Evolutionary conservation across 1,140 invertebrate species (phyloP).

Genomic region (Drosophila guanche): DNA sequence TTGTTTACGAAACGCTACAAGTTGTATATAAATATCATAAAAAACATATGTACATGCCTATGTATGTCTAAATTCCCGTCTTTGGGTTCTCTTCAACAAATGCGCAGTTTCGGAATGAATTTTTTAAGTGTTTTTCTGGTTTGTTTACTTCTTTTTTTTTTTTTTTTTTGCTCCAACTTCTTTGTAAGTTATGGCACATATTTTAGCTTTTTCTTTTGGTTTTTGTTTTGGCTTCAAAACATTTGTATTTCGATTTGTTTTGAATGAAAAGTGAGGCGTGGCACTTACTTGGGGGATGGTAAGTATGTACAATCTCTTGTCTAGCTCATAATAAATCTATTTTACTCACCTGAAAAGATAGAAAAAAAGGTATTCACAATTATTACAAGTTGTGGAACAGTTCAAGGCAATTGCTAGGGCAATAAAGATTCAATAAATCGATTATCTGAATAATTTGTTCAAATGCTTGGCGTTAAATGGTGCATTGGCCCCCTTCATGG

Average conservation of each 20-base stretch:
- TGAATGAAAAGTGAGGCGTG: too few species aligned
- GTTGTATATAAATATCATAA: conserved; percentile 37
- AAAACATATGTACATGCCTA: conserved; percentile 8
- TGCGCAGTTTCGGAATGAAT: conserved; percentile 57
- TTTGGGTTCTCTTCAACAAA: conserved; percentile 19
- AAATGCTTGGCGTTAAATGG: too few species aligned
- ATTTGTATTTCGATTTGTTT: too few species aligned
- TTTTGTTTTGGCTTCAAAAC: too few species aligned
- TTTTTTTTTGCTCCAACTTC: neutral
- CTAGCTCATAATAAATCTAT: conserved; percentile 9
- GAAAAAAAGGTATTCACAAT: conserved; percentile 2
- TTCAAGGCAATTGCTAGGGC: neutral
- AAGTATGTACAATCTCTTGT: neutral
- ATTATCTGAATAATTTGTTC: too few species aligned
- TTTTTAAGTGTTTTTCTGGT: conserved; percentile 4
- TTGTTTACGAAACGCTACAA: conserved; percentile 56
- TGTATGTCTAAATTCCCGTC: conserved; percentile 21
- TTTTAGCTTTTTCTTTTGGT: neutral
- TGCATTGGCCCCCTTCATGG: too few species aligned
- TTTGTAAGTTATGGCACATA: conserved; percentile 41
- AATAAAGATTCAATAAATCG: too few species aligned
- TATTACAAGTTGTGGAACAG: neutral
- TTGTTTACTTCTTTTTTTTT: conserved; percentile 6
- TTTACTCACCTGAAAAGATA: conserved; percentile 58
- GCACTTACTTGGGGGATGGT: conserved; percentile 39